Base-by-base conservation (phyloP, 2,797 vertebrate genomes). In the Ciconia nigra region DNA sequence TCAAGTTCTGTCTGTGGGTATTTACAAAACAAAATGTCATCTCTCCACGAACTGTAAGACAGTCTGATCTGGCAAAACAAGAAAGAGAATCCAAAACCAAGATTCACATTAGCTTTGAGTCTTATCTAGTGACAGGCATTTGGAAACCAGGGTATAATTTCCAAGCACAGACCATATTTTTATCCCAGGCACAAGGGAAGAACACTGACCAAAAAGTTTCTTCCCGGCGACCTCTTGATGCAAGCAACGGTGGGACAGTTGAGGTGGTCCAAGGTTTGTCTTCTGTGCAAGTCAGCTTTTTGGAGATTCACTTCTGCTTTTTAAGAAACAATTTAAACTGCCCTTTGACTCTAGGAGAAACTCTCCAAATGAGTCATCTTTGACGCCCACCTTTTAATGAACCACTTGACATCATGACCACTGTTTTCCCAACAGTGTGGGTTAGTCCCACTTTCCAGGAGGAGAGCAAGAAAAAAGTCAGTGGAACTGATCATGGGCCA, bases 1-100 rank as follows among this genome's bases (percentile, higher is more conserved):
- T 91, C 42, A 71, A 71, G 28, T 85, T 85, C 58, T 74, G 24
- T 41, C 79, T 87, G 65, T 15, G 57, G 65, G 46, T 89, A 93
- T 92, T 95, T 87, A 82, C 71, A 87, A 88, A 90, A 95, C 77
- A 83, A 83, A 89, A 88, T n/a, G 61, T 81, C 81, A 72, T 83
- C 51, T 80, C 61, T 57, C 89, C 80, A 70, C 85, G 14, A 88
- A 52, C 67, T 67, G 14, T 83, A 78, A 92, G 72, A 63, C 79
- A 87, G 59, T 55, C 69, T 87, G 70, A 85, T 69, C 41, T 73
- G 63, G 51, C 66, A 88, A 91, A 80, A 39, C 44, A 71, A 54
- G 78, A 89, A 83, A 69, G 71, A 81, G 67, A 95, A 54, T 69
- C 71, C 22, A 49, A 90, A 87, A 2, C 39, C 37, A 83, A 79